phyloP scores from a whole-genome alignment of 2,888 invertebrate genomes.

The Boloria euphrosyne region DNA sequence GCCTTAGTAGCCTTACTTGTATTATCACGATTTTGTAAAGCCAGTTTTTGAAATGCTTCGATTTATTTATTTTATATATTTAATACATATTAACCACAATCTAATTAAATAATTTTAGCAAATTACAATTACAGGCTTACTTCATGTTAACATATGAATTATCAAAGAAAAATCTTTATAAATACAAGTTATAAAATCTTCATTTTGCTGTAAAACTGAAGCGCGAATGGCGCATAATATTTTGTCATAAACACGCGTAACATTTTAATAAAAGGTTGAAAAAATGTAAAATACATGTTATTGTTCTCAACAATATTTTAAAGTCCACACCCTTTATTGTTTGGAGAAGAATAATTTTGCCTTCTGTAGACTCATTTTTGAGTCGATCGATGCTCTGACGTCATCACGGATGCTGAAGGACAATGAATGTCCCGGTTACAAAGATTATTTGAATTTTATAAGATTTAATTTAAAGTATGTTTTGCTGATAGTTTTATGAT shows the following conservation, averaged over 20 bases:
- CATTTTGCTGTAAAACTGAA: conserved; percentile 7
- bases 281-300: conserved; percentile 1
- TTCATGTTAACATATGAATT: neutral
- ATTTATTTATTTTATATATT: no score
- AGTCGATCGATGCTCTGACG: conserved; percentile 76
- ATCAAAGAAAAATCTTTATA: neutral
- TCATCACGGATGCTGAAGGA: conserved; percentile 59
- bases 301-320: conserved; percentile 25
- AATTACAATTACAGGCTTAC: no score
- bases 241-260: conserved; percentile 8
- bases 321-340: conserved; percentile 39
- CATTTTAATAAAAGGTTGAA: conserved; percentile 10
- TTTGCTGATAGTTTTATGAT: neutral
- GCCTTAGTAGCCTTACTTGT: no score
- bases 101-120: no score
- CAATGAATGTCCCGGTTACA: conserved; percentile 23
- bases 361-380: conserved; percentile 47
- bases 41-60: no score
- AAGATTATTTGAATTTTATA: conserved; percentile 6
- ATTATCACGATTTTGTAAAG: no score
- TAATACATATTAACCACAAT: no score
- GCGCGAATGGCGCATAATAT: conserved; percentile 1
- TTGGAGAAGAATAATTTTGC: conserved; percentile 36
- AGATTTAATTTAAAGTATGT: neutral
- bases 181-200: neutral